phyloP scores from a whole-genome alignment of 1,140 invertebrate genomes.

The Trichonephila inaurata region DNA sequence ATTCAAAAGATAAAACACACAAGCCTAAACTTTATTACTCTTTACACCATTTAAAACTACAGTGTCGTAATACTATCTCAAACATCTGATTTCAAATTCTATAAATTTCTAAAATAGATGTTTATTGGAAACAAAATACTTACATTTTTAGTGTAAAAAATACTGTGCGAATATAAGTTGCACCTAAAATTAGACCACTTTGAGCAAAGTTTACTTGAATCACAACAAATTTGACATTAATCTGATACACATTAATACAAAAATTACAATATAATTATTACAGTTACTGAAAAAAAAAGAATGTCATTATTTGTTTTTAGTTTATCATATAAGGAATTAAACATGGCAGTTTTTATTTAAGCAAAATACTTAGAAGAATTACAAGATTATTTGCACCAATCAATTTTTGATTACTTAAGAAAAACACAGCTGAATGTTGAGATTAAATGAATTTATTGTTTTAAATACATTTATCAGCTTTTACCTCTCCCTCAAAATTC shows the following conservation, averaged over 20 bases:
- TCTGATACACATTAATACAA: background rate
- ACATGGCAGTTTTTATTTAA: no score
- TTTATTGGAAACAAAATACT: background rate
- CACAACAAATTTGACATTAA: background rate
- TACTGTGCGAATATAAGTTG: constrained; percentile 34
- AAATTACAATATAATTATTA: background rate
- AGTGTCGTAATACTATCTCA: background rate
- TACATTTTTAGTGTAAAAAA: constrained; percentile 14
- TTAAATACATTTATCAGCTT: no score
- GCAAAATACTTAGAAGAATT: no score
- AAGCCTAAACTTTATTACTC: background rate
- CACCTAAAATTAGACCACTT: constrained; percentile 9
- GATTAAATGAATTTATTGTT: no score
- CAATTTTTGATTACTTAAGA: no score
- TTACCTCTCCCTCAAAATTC: no score
- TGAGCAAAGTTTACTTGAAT: constrained; percentile 35
- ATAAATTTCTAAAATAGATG: background rate
- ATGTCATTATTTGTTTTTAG: no score
- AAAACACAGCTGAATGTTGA: no score
- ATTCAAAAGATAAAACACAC: background rate
- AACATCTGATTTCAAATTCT: background rate
- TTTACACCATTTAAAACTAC: background rate
- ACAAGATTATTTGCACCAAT: no score
- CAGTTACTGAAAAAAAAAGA: no score
- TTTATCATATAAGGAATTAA: no score